A percentile compares a stretch with the other conserved stretches of the same genome.
Evolutionary conservation across 2,888 invertebrate genomes (phyloP).

Genomic region (Agrochola litura): DNA sequence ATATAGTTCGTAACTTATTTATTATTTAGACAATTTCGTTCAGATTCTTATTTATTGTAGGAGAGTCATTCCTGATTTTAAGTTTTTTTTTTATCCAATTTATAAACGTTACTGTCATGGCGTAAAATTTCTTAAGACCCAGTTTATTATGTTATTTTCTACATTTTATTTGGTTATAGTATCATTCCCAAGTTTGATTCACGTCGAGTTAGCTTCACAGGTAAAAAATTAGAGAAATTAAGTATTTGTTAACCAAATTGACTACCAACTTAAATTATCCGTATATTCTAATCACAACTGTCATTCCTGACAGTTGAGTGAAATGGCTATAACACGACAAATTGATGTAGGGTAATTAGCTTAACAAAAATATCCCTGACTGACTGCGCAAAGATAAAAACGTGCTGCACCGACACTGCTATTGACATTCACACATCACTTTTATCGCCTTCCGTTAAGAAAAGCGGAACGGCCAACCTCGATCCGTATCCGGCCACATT

Average conservation of each 20-base stretch:
- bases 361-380: background rate
- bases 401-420: conserved; percentile 12
- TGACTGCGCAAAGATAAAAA: background rate
- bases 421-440: conserved; percentile 53
- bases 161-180: background rate
- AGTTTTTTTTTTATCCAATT: background rate
- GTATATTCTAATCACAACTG: background rate
- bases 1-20: background rate
- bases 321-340: background rate
- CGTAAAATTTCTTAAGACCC: background rate
- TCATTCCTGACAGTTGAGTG: background rate
- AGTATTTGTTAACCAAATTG: background rate
- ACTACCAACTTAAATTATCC: background rate
- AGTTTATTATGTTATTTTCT: background rate
- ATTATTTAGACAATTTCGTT: background rate
- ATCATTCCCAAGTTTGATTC: background rate
- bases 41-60: background rate
- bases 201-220: background rate
- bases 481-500: conserved; percentile 49
- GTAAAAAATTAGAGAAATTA: background rate
- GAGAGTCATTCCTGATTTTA: no score
- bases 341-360: background rate
- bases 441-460: conserved; percentile 45
- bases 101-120: no score
- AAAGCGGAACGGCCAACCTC: conserved; percentile 57